phyloP scores from a whole-genome alignment of 2,113 vertebrate species.

The Ammodytes marinus region DNA sequence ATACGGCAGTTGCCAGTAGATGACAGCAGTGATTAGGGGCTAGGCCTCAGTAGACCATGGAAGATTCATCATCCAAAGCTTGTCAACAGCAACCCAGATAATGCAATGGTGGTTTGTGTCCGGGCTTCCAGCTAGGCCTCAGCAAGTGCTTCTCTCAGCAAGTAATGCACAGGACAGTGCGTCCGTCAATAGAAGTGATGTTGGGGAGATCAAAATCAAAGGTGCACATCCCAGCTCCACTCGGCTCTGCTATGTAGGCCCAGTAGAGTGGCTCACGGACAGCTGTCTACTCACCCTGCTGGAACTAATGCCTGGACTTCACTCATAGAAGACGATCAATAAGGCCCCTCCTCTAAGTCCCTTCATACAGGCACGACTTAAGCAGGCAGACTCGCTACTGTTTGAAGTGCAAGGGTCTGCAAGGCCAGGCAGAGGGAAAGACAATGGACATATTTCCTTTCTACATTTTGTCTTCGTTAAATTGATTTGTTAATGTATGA shows the following conservation, averaged over 20 bases:
- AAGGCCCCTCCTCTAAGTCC: constrained; percentile 77
- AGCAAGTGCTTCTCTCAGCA: constrained; percentile 70
- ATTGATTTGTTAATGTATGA: constrained; percentile 26
- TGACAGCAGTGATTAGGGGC: constrained; percentile 79
- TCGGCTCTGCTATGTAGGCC: constrained; percentile 81
- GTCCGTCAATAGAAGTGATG: constrained; percentile 81
- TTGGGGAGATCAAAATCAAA: constrained; percentile 84
- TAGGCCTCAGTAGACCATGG: constrained; percentile 76
- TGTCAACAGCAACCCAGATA: constrained; percentile 74
- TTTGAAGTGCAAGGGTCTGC: constrained; percentile 61
- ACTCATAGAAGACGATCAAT: constrained; percentile 82
- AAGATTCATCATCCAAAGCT: constrained; percentile 78
- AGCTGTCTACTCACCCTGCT: constrained; percentile 79
- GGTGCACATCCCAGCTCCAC: constrained; percentile 80
- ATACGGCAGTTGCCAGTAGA: constrained; percentile 73
- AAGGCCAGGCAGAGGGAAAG: constrained; percentile 22
- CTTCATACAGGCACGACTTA: constrained; percentile 77
- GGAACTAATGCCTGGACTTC: constrained; percentile 86
- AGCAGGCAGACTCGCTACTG: constrained; percentile 69
- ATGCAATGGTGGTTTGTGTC: constrained; percentile 65
- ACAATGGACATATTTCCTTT: constrained; percentile 53
- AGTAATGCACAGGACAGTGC: constrained; percentile 76
- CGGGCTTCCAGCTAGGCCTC: constrained; percentile 66
- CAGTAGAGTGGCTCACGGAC: constrained; percentile 78
- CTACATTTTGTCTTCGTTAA: constrained; percentile 53